Conservation (phyloP, 2,888 invertebrate genomes). For the Chrysina gloriosa region DNA sequence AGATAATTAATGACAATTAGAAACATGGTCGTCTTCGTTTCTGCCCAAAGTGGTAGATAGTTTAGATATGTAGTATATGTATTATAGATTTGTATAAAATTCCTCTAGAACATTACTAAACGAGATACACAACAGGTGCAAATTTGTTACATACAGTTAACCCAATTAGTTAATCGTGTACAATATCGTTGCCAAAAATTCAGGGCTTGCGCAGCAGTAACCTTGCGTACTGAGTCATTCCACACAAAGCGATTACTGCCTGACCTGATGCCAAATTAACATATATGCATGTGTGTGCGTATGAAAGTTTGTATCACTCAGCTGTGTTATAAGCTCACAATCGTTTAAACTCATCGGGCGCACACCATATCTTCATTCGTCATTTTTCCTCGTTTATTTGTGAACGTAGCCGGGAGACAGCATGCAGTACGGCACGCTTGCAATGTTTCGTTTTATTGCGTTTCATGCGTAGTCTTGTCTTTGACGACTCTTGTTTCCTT, state of each 20-base stretch:
- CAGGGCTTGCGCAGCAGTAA: slow-evolving; percentile 39
- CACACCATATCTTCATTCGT: not conserved
- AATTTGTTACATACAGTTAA: slow-evolving; percentile 44
- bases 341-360: slow-evolving; percentile 15
- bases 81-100: too few relatives aligned
- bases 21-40: too few relatives aligned
- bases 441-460: slow-evolving; percentile 18
- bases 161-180: slow-evolving; percentile 45
- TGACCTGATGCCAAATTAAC: slow-evolving; percentile 29
- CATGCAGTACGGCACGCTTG: slow-evolving; percentile 2
- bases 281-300: slow-evolving; percentile 1
- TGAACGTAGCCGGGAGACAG: not conserved
- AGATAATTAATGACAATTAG: too few relatives aligned
- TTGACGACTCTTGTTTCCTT: slow-evolving; percentile 23
- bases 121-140: slow-evolving; percentile 45
- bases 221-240: slow-evolving; percentile 38
- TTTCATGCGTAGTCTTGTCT: slow-evolving; percentile 22
- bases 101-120: not conserved
- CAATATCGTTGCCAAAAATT: slow-evolving; percentile 43
- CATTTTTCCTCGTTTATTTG: not conserved
- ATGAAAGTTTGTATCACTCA: slow-evolving; percentile 21
- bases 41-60: too few relatives aligned
- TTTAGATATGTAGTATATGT: too few relatives aligned
- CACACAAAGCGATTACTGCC: slow-evolving; percentile 28
- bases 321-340: slow-evolving; percentile 28